These are phyloP conservation scores for Drosophila nr. fundita DNA, from an alignment of 2,888 invertebrate genomes.

Conservation along the genomic window DNA sequence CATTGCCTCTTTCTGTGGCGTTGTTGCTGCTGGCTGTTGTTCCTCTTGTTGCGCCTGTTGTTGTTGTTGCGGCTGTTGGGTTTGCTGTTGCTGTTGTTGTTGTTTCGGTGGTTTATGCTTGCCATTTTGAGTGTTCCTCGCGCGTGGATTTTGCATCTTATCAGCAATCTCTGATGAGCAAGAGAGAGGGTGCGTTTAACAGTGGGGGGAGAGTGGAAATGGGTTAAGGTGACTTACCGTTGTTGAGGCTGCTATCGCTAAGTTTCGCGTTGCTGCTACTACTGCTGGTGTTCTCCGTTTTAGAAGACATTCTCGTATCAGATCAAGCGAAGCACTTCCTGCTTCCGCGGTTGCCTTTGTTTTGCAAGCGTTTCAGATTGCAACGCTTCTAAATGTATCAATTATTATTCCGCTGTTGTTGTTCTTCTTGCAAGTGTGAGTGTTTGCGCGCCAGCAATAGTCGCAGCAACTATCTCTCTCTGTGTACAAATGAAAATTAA, in stretches of 20 bases:
- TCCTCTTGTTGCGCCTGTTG: conserved; percentile 30
- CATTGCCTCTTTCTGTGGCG: conserved; percentile 75
- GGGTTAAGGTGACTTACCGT: conserved; percentile 34
- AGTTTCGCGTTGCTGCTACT: conserved; percentile 13
- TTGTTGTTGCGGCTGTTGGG: conserved; percentile 10
- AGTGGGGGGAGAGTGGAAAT: too few relatives aligned
- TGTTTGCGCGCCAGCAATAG: conserved; percentile 66
- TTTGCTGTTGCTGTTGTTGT: conserved; percentile 8
- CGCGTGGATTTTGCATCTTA: conserved; percentile 40
- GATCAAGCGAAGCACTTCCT: conserved; percentile 6
- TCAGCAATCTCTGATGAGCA: conserved; percentile 28
- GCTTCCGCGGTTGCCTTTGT: conserved; percentile 40
- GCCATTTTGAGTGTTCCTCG: conserved; percentile 33
- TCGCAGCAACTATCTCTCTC: conserved; percentile 12
- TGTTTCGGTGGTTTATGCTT: conserved; percentile 51
- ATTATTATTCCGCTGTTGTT: conserved; percentile 18
- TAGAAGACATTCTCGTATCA: conserved; percentile 35
- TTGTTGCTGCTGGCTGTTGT: conserved; percentile 16
- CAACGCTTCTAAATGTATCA: conserved; percentile 21
- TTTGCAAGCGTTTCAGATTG: conserved; percentile 20
- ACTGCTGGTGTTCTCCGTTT: conserved; percentile 17
- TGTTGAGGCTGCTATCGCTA: conserved; percentile 13
- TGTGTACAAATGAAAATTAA: conserved; percentile 41
- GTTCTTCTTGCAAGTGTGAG: conserved; percentile 22
- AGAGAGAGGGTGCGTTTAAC: not conserved